Evolutionary conservation across 2,888 invertebrate species (phyloP).

Genomic region (Pristionchus maxplancki): DNA sequence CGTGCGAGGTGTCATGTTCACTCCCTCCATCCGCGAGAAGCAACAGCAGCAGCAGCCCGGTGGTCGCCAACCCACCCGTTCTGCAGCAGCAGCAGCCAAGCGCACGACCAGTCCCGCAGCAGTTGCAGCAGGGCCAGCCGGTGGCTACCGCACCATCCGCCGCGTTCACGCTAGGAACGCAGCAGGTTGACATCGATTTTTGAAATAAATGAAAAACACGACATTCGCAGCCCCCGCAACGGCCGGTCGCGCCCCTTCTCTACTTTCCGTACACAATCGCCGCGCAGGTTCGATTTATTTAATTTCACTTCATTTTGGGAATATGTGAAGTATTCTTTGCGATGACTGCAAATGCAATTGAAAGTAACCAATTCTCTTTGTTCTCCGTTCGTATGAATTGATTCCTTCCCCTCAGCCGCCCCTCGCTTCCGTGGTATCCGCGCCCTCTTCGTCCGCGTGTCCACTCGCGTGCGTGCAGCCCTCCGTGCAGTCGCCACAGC

Average conservation of each 20-base stretch:
- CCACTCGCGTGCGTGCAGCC: constrained; percentile 51
- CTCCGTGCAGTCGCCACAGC: constrained; percentile 37
- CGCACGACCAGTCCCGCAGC: constrained; percentile 5
- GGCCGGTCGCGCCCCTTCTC: constrained; percentile 29
- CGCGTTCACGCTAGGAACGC: constrained; percentile 21
- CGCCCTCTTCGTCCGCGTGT: constrained; percentile 46
- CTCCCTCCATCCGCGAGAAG: constrained; percentile 42
- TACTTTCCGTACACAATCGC: constrained; percentile 48
- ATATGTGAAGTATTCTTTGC: not conserved
- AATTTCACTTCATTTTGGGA: not conserved
- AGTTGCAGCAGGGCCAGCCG: not conserved
- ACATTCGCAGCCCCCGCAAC: not conserved
- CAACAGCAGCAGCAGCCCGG: not conserved
- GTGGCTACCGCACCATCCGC: constrained; percentile 41
- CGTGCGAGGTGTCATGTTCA: constrained; percentile 54
- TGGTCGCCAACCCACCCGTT: not conserved
- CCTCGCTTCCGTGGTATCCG: constrained; percentile 44
- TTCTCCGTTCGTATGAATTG: not conserved
- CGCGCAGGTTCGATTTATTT: not conserved
- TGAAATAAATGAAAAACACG: not conserved
- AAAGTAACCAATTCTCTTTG: too few species aligned
- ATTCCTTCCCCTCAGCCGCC: not conserved
- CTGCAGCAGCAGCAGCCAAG: constrained; percentile 1
- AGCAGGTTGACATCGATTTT: not conserved
- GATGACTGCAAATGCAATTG: too few species aligned